Percentiles rank a stretch among this genome's conserved stretches.
These are phyloP conservation scores for Prunella fulvescens DNA, from an alignment of 2,113 vertebrate species.

Conservation along the genomic window DNA sequence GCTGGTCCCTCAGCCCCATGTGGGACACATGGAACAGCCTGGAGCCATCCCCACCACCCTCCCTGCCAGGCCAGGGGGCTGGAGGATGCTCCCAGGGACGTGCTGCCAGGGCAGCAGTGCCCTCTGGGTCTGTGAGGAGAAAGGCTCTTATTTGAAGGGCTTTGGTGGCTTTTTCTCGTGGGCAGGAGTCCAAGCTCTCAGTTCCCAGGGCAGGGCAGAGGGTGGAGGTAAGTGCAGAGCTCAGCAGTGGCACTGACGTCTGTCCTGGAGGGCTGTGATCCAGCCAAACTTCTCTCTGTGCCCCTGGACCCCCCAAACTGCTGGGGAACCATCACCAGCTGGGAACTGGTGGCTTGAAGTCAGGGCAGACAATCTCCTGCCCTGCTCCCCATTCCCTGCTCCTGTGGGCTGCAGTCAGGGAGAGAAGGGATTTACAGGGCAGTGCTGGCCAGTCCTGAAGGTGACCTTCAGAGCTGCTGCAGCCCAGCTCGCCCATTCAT, in stretches of 20 bases:
- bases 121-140: background rate
- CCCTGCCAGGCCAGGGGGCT: background rate
- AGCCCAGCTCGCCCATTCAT: background rate
- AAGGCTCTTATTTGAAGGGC: background rate
- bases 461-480: background rate
- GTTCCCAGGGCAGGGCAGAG: background rate
- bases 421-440: background rate
- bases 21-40: accelerated
- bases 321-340: background rate
- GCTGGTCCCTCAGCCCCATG: background rate
- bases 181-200: background rate
- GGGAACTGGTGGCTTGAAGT: background rate
- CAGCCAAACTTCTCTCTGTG: accelerated
- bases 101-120: background rate
- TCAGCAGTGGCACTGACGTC: background rate
- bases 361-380: background rate
- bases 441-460: background rate
- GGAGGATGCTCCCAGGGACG: background rate
- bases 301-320: background rate
- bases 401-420: background rate
- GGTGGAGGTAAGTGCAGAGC: background rate
- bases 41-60: background rate
- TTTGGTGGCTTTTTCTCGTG: background rate
- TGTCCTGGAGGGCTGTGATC: background rate
- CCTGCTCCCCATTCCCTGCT: background rate